Conservation (phyloP, 2,888 invertebrate genomes). For the Cabera pusaria region DNA sequence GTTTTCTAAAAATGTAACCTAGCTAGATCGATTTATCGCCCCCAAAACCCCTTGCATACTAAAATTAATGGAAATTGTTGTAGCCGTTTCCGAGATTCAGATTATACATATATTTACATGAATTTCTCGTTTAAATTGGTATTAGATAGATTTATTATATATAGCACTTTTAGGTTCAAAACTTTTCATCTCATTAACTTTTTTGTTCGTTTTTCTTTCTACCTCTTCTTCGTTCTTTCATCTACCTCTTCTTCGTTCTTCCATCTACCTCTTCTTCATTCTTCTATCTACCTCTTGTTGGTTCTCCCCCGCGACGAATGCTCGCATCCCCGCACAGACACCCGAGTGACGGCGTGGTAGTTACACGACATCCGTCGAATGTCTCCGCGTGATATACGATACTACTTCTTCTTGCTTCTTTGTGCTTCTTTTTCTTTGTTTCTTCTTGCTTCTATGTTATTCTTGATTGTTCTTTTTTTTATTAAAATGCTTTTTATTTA, state of each 20-base stretch:
- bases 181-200: no score
- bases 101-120: no score
- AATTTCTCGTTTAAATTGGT: no score
- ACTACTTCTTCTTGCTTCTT: neutral
- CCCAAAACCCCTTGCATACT: no score
- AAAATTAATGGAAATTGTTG: no score
- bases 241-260: neutral
- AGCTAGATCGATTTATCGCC: no score
- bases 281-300: neutral
- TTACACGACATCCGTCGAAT: conserved; percentile 16
- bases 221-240: neutral
- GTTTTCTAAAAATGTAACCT: no score
- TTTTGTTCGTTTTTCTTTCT: neutral
- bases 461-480: neutral
- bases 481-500: no score
- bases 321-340: conserved; percentile 17
- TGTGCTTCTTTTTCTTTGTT: conserved; percentile 1
- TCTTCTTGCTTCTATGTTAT: neutral
- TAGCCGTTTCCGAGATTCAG: no score
- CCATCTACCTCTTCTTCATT: no score
- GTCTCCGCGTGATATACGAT: conserved; percentile 10
- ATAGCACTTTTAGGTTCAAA: no score
- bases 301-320: neutral
- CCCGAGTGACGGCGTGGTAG: conserved; percentile 17
- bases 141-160: no score